These are phyloP conservation scores for Geodia barretti DNA, from an alignment of 37 sponge, comb jelly and placozoan species.

Conservation along the genomic window DNA sequence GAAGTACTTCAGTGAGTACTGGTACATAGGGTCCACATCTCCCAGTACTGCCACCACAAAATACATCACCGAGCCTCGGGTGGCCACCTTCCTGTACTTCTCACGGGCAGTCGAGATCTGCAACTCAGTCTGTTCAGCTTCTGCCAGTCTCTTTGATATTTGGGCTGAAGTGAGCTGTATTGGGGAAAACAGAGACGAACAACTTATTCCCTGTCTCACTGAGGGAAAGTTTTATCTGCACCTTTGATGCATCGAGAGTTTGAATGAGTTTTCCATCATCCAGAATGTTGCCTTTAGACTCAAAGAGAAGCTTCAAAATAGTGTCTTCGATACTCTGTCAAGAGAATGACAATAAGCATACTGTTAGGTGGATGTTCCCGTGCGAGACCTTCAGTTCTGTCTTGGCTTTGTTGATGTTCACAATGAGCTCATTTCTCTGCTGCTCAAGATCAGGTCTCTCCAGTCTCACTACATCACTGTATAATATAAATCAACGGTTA, in stretches of 20 bases:
- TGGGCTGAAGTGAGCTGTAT: conserved; percentile 78
- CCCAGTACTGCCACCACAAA: conserved; percentile 95
- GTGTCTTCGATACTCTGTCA: conserved; percentile 90
- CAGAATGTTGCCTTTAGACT: conserved; percentile 95
- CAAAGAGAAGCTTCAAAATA: conserved; percentile 92
- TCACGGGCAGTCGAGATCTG: conserved; percentile 90
- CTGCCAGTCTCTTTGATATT: conserved; percentile 85
- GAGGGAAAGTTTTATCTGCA: background rate
- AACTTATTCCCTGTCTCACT: background rate
- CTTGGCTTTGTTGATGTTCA: conserved; percentile 93
- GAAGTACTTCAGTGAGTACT: conserved; percentile 99
- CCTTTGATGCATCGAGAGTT: conserved; percentile 88
- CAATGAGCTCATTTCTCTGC: conserved; percentile 92
- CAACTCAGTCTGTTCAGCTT: conserved; percentile 95
- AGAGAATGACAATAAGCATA: too few relatives aligned
- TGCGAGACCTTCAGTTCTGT: conserved; percentile 84
- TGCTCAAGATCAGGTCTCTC: conserved; percentile 96
- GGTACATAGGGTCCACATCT: conserved; percentile 99
- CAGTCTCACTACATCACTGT: conserved; percentile 94
- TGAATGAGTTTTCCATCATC: conserved; percentile 96
- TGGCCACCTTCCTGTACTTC: conserved; percentile 95
- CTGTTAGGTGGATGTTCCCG: background rate
- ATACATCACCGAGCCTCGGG: conserved; percentile 95
- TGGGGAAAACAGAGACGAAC: background rate
- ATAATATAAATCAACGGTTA: background rate